Evolutionary conservation across 1,140 invertebrate species (phyloP), one percentile per base, ranked within the genome.

Genomic region (Cyphomyrmex costatus): DNA sequence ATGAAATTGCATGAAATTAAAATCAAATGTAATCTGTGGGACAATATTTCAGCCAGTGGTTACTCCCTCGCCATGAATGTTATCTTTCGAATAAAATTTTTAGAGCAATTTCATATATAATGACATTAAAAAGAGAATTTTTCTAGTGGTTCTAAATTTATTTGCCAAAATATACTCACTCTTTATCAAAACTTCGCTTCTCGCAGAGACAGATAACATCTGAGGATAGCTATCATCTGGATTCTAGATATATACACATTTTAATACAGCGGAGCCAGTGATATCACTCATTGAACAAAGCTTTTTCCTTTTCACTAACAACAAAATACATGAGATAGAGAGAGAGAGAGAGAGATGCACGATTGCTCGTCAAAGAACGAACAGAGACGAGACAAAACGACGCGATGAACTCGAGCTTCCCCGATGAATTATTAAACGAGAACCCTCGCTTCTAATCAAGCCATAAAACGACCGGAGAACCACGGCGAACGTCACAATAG

Each of bases 341-440:
- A 84, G 1, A 63, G 27, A 63, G 60, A 73, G 70, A 84, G 21
- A 63, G 61, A 63, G 6, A 79, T 16, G 36, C 74, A 21, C 79
- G 49, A 89, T 91, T 88, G 82, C 61, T 87, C 56, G 76, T 85
- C 58, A 63, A 87, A 88, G 86, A 61, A 66, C 74, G 79, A 58
- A 70, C 76, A 85, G 77, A 80, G 36, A 56, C 73, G 49, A 46
- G 46, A 49, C 53, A 46, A 36, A 60, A 53, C 60, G 60, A 58
- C 53, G 61, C 80, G 78, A 71, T 73, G 58, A 56, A 46, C 42
- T 56, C 82, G 77, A 77, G 86, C 70, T 86, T 63, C 66, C 86
- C 85, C 86, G 89, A 92, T 92, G 92, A 92, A 92, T 92, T 92
- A 92, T 92, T 92, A 92, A 92, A 92, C 91, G 90, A 61, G 80